These are phyloP conservation scores for Setophaga coronata DNA, from an alignment of 2,113 vertebrate genomes.

Conservation along the genomic window DNA sequence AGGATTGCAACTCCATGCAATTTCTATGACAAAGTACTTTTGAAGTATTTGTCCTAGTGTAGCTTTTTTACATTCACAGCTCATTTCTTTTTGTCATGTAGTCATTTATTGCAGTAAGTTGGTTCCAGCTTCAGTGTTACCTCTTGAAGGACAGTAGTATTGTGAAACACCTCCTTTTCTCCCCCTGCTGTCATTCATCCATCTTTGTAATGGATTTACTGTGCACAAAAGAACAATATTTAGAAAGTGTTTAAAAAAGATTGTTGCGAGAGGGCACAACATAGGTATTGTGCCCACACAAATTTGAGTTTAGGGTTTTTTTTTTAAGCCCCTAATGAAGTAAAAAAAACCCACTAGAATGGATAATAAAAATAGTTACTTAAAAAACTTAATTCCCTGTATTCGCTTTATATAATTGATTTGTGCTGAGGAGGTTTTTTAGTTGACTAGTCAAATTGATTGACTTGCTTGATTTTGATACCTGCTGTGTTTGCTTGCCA, in stretches of 20 bases:
- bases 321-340: background rate
- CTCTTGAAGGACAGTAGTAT: conserved; percentile 63
- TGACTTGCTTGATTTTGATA: background rate
- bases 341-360: background rate
- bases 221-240: background rate
- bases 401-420: background rate
- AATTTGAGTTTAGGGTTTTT: rapidly evolving
- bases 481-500: background rate
- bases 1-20: background rate
- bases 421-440: background rate
- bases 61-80: conserved; percentile 47
- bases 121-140: conserved; percentile 41
- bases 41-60: background rate
- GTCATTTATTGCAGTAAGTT: conserved; percentile 64
- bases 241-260: background rate
- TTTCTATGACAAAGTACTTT: background rate
- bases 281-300: background rate
- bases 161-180: conserved; percentile 15
- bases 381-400: background rate
- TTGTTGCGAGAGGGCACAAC: background rate
- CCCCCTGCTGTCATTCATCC: conserved; percentile 18
- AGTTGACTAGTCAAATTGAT: background rate
- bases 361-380: background rate
- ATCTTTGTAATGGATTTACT: background rate
- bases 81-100: conserved; percentile 39